These are phyloP conservation scores for Lepus oiostolus DNA, from an alignment of 2,797 vertebrate species.

Conservation along the genomic window DNA sequence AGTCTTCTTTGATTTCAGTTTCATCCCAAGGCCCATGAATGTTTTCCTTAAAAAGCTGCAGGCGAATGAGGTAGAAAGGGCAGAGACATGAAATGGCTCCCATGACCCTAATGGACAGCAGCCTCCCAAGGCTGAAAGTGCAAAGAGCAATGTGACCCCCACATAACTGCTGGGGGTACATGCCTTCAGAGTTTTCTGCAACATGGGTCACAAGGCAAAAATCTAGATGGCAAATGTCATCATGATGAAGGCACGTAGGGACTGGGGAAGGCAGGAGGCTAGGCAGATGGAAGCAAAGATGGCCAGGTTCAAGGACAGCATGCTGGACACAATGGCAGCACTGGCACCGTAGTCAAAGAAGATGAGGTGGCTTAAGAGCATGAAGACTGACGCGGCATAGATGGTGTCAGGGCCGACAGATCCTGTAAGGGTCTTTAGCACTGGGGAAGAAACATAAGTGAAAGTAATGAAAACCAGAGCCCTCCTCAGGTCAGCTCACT, in stretches of 20 bases:
- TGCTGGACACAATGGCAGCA: conserved; percentile 93
- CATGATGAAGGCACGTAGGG: conserved; percentile 96
- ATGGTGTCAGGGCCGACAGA: conserved; percentile 92
- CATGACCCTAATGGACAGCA: too few relatives aligned
- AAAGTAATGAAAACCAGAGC: conserved; percentile 83
- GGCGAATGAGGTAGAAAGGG: too few relatives aligned
- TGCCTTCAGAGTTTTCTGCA: conserved; percentile 94
- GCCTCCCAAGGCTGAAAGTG: too few relatives aligned
- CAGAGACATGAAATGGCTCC: too few relatives aligned
- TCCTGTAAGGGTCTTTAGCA: too few relatives aligned
- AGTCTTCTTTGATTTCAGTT: too few relatives aligned
- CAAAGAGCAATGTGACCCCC: conserved; percentile 79
- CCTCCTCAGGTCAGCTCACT: conserved; percentile 95
- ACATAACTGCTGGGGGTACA: conserved; percentile 90
- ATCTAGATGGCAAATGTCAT: conserved; percentile 96
- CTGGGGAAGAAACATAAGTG: too few relatives aligned
- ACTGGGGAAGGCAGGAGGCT: conserved; percentile 94
- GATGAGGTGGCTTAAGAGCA: conserved; percentile 97
- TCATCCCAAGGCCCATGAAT: too few relatives aligned
- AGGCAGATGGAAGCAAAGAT: conserved; percentile 96
- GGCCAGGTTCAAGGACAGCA: conserved; percentile 87
- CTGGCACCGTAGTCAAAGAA: conserved; percentile 94
- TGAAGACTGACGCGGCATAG: conserved; percentile 97
- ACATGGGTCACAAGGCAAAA: conserved; percentile 97
- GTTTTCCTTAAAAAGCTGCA: too few relatives aligned